Evolutionary conservation across 1,140 invertebrate genomes (phyloP).

Genomic region (Bombus huntii): DNA sequence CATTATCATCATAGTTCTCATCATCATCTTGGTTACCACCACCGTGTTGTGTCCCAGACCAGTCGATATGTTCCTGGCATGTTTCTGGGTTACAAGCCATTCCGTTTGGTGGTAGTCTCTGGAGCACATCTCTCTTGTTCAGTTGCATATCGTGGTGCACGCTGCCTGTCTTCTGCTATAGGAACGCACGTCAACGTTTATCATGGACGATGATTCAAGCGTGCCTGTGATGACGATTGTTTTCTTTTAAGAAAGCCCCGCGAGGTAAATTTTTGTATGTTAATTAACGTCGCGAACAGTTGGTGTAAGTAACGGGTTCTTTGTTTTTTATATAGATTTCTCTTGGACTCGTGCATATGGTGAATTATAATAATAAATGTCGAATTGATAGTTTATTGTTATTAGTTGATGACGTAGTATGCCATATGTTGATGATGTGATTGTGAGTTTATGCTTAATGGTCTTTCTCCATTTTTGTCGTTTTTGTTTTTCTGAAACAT

Average conservation of each 20-base stretch:
- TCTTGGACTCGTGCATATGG: background rate
- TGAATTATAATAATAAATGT: background rate
- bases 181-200: background rate
- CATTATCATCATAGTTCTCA: slow-evolving; percentile 35
- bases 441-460: background rate
- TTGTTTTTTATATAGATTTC: background rate
- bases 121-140: slow-evolving; percentile 50
- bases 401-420: background rate
- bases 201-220: slow-evolving; percentile 41
- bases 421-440: background rate
- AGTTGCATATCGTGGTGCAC: background rate
- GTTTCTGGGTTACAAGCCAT: slow-evolving; percentile 57
- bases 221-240: slow-evolving; percentile 24
- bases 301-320: background rate
- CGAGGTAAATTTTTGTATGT: slow-evolving; percentile 47
- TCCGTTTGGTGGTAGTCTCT: slow-evolving; percentile 62
- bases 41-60: slow-evolving; percentile 50
- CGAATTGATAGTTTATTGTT: background rate
- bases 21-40: slow-evolving; percentile 41
- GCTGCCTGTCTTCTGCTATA: background rate
- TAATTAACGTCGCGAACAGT: background rate
- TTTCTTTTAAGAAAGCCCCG: slow-evolving; percentile 13
- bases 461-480: background rate
- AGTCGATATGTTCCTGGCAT: slow-evolving; percentile 41
- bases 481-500: background rate